Evolutionary conservation across 2,888 invertebrate genomes (phyloP).

Genomic region (Oscheius onirici): DNA sequence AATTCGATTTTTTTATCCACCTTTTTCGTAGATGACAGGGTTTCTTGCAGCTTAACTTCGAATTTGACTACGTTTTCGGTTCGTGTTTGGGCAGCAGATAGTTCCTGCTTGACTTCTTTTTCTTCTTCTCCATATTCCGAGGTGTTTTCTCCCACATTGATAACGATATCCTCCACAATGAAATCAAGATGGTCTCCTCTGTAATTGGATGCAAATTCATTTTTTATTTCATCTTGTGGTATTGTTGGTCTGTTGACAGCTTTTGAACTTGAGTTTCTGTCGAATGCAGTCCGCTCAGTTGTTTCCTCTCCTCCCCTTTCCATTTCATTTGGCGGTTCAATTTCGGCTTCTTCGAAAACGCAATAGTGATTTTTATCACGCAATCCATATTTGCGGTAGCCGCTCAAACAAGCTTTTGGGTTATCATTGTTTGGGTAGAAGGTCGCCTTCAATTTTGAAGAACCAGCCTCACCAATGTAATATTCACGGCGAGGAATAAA

Average conservation of each 20-base stretch:
- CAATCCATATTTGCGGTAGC: neutral
- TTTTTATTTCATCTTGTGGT: neutral
- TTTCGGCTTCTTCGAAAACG: neutral
- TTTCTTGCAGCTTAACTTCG: neutral
- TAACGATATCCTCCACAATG: neutral
- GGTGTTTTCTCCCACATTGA: neutral
- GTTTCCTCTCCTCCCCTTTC: neutral
- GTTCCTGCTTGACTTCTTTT: constrained; percentile 5
- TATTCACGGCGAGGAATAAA: neutral
- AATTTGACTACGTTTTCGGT: neutral
- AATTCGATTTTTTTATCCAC: neutral
- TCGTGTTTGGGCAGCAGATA: neutral
- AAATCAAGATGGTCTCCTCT: constrained; percentile 10
- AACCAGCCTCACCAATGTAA: too few relatives aligned
- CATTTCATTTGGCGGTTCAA: neutral
- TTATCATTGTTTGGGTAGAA: too few relatives aligned
- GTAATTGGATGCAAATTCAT: constrained; percentile 8
- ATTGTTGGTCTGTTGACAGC: constrained; percentile 17
- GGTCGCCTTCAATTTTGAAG: too few relatives aligned
- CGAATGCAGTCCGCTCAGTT: neutral
- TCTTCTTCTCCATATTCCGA: constrained; percentile 3
- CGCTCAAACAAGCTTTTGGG: too few relatives aligned
- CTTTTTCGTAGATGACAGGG: neutral
- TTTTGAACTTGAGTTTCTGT: neutral
- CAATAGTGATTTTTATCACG: neutral